Evolutionary conservation across 2,113 vertebrate genomes (phyloP).

Genomic region (Phainopepla nitens): DNA sequence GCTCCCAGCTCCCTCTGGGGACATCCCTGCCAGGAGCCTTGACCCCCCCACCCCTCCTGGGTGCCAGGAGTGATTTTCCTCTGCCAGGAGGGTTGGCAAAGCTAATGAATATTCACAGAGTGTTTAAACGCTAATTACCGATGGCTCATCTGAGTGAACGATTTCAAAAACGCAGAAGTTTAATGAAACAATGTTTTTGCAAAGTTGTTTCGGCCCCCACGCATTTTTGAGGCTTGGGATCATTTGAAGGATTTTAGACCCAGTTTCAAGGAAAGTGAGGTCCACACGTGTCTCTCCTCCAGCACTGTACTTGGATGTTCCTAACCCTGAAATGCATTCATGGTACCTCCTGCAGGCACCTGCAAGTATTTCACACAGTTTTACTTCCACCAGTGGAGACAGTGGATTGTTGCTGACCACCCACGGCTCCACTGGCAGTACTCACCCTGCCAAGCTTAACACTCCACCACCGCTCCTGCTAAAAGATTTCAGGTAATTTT

Average conservation of each 20-base stretch:
- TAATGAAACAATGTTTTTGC: background rate
- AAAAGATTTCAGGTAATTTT: background rate
- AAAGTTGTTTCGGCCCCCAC: accelerated
- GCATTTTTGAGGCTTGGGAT: background rate
- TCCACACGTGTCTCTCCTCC: background rate
- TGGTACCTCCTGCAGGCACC: background rate
- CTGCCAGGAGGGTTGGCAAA: background rate
- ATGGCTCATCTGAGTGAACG: background rate
- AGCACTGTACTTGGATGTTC: background rate
- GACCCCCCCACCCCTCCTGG: background rate
- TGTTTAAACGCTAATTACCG: background rate
- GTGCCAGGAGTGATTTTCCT: background rate
- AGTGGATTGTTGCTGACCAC: background rate
- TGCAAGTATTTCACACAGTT: background rate
- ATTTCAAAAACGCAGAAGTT: background rate
- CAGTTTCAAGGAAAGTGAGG: background rate
- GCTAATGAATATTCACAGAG: background rate
- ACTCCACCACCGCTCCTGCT: background rate
- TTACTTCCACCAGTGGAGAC: background rate
- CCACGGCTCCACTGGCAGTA: background rate
- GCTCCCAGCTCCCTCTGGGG: accelerated
- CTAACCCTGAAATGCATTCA: background rate
- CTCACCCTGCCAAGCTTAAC: background rate
- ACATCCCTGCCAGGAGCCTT: accelerated
- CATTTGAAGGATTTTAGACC: background rate